phyloP scores from a whole-genome alignment of 2,113 vertebrate species.

The Phrynocephalus versicolor region DNA sequence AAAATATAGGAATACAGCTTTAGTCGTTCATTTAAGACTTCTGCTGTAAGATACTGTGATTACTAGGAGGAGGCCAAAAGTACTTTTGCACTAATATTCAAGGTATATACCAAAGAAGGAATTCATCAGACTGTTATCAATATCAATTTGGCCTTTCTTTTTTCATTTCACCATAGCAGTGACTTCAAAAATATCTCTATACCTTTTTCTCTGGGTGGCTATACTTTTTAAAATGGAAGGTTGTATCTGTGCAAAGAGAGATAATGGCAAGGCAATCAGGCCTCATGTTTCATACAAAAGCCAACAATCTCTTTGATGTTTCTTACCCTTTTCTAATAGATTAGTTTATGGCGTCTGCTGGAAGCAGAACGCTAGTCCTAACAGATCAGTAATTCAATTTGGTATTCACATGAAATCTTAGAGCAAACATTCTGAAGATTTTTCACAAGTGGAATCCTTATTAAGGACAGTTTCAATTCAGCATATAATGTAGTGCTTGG shows the following conservation, averaged over 20 bases:
- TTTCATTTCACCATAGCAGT: neutral
- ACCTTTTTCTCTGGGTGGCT: neutral
- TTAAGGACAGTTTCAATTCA: neutral
- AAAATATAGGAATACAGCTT: neutral
- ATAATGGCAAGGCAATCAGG: constrained; percentile 20
- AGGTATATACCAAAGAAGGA: neutral
- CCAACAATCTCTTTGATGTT: constrained; percentile 8
- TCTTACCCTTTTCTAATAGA: neutral
- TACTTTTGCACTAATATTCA: neutral
- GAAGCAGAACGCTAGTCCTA: neutral
- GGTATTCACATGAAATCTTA: neutral
- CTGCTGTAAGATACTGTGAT: neutral
- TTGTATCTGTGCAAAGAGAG: neutral
- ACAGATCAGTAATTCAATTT: neutral
- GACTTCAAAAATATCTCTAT: neutral
- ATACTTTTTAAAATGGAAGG: neutral
- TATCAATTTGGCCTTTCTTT: neutral
- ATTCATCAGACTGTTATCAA: constrained; percentile 1
- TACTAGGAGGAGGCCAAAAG: neutral
- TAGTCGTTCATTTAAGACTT: neutral
- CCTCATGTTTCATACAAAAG: constrained; percentile 19
- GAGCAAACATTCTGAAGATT: neutral
- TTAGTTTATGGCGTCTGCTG: neutral
- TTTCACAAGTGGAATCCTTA: neutral
- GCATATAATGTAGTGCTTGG: neutral